Percentiles rank a stretch among this genome's conserved stretches.
phyloP scores from a whole-genome alignment of 2,113 vertebrate genomes.

The Chaetura pelagica region DNA sequence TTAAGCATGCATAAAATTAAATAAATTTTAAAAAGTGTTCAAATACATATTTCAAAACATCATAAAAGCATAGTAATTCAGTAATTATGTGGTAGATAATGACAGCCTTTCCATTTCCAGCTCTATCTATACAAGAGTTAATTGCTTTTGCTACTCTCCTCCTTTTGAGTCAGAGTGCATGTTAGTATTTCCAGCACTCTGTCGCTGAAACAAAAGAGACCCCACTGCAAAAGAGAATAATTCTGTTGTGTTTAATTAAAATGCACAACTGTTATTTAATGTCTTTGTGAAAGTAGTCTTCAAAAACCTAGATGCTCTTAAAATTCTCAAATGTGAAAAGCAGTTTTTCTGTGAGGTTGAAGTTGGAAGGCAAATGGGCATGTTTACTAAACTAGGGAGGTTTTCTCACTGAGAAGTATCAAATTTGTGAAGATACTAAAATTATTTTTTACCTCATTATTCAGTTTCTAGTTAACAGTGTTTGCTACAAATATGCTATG shows the following conservation, averaged over 20 bases:
- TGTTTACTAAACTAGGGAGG: neutral
- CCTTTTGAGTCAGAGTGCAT: neutral
- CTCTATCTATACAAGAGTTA: neutral
- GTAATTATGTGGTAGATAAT: conserved; percentile 60
- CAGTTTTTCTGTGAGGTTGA: neutral
- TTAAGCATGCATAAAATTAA: conserved; percentile 52
- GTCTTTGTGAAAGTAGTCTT: conserved; percentile 3
- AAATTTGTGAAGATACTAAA: neutral
- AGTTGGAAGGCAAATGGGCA: neutral
- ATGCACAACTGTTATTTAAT: neutral
- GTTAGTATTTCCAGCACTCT: neutral
- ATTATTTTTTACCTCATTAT: neutral
- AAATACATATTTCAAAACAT: conserved; percentile 46
- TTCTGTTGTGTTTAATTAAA: conserved; percentile 34
- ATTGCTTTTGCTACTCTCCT: conserved; percentile 11
- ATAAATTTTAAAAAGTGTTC: conserved; percentile 1
- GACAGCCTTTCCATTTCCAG: conserved; percentile 19
- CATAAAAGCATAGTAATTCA: conserved; percentile 19
- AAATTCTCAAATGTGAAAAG: neutral
- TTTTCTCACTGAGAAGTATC: neutral
- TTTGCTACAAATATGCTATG: neutral
- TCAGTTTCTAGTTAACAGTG: neutral
- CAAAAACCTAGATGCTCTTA: neutral
- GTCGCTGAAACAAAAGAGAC: neutral
- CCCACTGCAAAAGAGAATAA: neutral